Evolutionary conservation across 2,888 invertebrate genomes (phyloP), one percentile per base, ranked within the genome.

Genomic region (Drosophila setosimentum): DNA sequence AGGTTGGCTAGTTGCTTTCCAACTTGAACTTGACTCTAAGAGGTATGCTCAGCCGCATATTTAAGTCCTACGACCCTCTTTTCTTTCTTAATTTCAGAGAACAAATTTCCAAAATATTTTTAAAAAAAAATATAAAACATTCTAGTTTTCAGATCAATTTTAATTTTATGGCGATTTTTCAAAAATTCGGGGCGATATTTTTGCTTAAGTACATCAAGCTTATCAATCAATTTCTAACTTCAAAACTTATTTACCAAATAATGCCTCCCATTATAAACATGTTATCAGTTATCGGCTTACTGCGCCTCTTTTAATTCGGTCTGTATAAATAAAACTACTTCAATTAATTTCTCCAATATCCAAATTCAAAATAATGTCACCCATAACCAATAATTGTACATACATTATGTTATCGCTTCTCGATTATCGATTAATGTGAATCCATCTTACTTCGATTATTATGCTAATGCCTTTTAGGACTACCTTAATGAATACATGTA

Each of bases 401-500:
- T 13, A 21, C 5, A 3, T 21, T 0, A 13, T 21, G 4, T 3
- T 53, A 24, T 10, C 13, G 18, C 10, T 32, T 11, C 13, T n/a
- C n/a, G 18, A 6, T 3, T 18, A 16, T 16, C 10, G 35, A 21
- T 35, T 55, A 40, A 27, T 21, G 29, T 27, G 11, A 29, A 37
- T 40, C 27, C 16, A n/a, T 37, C 4, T 21, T 29, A 48, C 35
- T 58, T 68, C 59, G 63, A 75, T 80, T 85, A 78, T 83, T 89
- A 80, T 80, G 85, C 78, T 87, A 86, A 86, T 86, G 80, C 67
- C 4, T 5, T 33, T 5, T 13, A 5, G 5, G 13, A 32, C 32
- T 32, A 32, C 32, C 33, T 33, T 33, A 33, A 13, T 45, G 16
- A 24, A 24, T 24, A 16, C 7, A n/a, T 18, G 13, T 55, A 1